Conservation (phyloP, 2,797 vertebrate species). For the Pampus argenteus region DNA sequence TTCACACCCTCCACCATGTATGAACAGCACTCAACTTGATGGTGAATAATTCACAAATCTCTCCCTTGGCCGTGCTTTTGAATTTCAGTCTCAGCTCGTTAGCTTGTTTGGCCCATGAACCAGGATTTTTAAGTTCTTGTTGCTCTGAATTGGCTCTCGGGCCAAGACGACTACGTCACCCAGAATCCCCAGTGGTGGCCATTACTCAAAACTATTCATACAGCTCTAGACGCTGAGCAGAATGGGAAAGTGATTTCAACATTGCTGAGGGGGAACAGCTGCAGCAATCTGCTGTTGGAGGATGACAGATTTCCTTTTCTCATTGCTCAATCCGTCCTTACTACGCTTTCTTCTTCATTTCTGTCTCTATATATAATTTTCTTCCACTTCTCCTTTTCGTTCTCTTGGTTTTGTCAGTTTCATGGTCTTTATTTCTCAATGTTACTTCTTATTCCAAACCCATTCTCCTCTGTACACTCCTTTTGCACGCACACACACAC, state of each 20-base stretch:
- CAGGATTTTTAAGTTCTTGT: conserved; percentile 66
- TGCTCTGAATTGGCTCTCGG: conserved; percentile 44
- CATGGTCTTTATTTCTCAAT: neutral
- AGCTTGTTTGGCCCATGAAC: conserved; percentile 67
- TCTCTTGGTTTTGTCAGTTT: conserved; percentile 5
- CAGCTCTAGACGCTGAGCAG: conserved; percentile 41
- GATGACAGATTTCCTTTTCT: conserved; percentile 63
- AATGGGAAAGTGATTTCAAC: conserved; percentile 70
- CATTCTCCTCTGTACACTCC: neutral
- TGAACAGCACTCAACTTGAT: conserved; percentile 44
- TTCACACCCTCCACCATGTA: conserved; percentile 34
- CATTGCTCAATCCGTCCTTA: conserved; percentile 23
- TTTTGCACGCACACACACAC: neutral
- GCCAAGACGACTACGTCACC: conserved; percentile 73
- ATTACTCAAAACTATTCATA: conserved; percentile 66
- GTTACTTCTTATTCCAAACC: neutral
- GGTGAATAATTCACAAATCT: conserved; percentile 56
- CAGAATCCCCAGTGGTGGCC: conserved; percentile 74
- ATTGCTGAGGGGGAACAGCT: conserved; percentile 74
- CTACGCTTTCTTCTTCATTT: conserved; percentile 18
- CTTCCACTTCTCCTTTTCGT: conserved; percentile 21
- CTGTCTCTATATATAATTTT: conserved; percentile 1
- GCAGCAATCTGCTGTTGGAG: conserved; percentile 59
- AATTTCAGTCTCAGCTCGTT: conserved; percentile 56
- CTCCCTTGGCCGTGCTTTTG: conserved; percentile 53